Evolutionary conservation across 1,140 invertebrate species (phyloP).

Genomic region (Drosophila saltans): DNA sequence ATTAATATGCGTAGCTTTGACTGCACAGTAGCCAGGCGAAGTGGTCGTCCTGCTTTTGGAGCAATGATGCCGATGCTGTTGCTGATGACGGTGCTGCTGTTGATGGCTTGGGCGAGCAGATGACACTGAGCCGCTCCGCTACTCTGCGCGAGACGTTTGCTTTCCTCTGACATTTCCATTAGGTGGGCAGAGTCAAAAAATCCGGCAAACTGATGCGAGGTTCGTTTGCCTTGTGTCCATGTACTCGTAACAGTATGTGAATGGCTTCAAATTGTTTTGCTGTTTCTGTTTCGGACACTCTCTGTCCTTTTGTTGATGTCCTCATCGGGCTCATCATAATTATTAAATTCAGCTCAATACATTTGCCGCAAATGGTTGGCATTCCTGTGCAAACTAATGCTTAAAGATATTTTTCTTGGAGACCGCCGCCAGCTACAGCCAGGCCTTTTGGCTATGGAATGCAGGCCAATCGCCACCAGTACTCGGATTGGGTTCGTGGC

Average conservation of each 20-base stretch:
- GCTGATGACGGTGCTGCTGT: slow-evolving; percentile 16
- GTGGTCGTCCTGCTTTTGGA: slow-evolving; percentile 24
- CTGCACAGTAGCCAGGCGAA: slow-evolving; percentile 51
- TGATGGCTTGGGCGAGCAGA: slow-evolving; percentile 48
- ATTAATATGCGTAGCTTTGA: slow-evolving; percentile 58
- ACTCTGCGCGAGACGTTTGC: slow-evolving; percentile 3
- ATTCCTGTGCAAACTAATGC: slow-evolving; percentile 74
- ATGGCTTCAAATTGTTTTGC: background rate
- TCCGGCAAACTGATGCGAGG: slow-evolving; percentile 41
- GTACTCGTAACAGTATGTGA: background rate
- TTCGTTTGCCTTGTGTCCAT: slow-evolving; percentile 14
- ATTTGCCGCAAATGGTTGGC: slow-evolving; percentile 69
- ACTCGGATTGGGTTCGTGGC: slow-evolving; percentile 39
- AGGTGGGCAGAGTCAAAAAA: slow-evolving; percentile 55
- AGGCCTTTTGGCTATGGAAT: slow-evolving; percentile 77
- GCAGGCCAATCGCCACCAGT: slow-evolving; percentile 73
- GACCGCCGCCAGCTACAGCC: slow-evolving; percentile 30
- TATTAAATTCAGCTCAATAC: slow-evolving; percentile 83
- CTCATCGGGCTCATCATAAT: slow-evolving; percentile 60
- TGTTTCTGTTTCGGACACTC: slow-evolving; percentile 3
- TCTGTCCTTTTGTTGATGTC: background rate
- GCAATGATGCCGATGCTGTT: slow-evolving; percentile 16
- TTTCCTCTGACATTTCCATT: slow-evolving; percentile 75
- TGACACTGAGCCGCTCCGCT: slow-evolving; percentile 50
- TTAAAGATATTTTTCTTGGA: slow-evolving; percentile 64